These are phyloP conservation scores for Phymastichus coffea DNA, from an alignment of 1,140 invertebrate species.

Conservation along the genomic window DNA sequence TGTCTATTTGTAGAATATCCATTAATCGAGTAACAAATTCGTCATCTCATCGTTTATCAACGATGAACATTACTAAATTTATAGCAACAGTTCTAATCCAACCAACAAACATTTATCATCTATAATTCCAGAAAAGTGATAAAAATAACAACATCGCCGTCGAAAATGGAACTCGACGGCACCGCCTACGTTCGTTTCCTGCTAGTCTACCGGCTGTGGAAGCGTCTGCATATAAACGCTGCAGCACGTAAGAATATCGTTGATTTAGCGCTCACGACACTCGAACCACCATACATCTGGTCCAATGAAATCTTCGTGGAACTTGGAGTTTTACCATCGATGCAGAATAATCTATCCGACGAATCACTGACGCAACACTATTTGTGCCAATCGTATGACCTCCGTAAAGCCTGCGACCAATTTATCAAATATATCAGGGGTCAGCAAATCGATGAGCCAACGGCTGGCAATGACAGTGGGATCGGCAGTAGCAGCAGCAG, in stretches of 20 bases:
- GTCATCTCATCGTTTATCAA: too few relatives aligned
- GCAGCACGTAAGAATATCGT: conserved; percentile 44
- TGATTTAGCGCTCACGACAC: conserved; percentile 37
- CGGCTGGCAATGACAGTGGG: too few relatives aligned
- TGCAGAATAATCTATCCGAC: too few relatives aligned
- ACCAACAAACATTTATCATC: neutral
- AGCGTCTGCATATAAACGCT: conserved; percentile 43
- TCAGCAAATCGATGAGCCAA: too few relatives aligned
- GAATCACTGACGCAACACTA: conserved; percentile 37
- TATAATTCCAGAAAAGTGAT: conserved; percentile 52
- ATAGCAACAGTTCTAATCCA: too few relatives aligned
- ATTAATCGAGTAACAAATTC: too few relatives aligned
- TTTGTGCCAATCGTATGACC: conserved; percentile 46
- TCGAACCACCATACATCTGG: conserved; percentile 36
- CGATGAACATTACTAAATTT: too few relatives aligned
- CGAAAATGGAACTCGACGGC: conserved; percentile 39
- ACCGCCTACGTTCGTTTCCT: conserved; percentile 50
- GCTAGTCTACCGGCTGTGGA: conserved; percentile 50
- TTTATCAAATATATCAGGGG: conserved; percentile 43
- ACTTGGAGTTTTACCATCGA: conserved; percentile 24
- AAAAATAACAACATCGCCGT: conserved; percentile 40
- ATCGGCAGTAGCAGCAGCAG: too few relatives aligned
- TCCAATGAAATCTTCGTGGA: conserved; percentile 23
- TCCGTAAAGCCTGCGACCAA: conserved; percentile 44
- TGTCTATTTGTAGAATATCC: too few relatives aligned